Evolutionary conservation across 1,140 invertebrate genomes (phyloP).

Genomic region (Zophobas atratus): DNA sequence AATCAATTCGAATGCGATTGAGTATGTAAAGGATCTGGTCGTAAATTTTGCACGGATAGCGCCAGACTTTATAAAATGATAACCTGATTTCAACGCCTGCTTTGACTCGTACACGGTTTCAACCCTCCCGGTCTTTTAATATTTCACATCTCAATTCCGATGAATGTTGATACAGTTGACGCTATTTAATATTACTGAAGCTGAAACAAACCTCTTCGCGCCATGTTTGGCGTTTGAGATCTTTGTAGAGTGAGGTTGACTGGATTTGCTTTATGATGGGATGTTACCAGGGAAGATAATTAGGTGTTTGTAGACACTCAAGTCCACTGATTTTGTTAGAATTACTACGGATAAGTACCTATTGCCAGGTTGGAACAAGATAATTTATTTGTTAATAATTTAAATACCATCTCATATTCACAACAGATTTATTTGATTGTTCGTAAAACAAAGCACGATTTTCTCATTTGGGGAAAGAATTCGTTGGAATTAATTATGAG

Average conservation of each 20-base stretch:
- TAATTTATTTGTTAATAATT: too few species aligned
- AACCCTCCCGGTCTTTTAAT: constrained; percentile 26
- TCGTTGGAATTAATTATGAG: too few species aligned
- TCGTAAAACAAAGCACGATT: too few species aligned
- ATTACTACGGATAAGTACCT: too few species aligned
- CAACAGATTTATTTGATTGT: too few species aligned
- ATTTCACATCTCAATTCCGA: constrained; percentile 37
- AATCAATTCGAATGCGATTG: constrained; percentile 47
- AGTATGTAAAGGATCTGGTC: constrained; percentile 46
- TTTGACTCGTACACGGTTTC: constrained; percentile 25
- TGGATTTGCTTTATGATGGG: too few species aligned
- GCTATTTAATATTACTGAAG: constrained; percentile 21
- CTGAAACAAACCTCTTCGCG: constrained; percentile 1
- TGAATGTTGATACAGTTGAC: constrained; percentile 32
- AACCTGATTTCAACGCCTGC: constrained; percentile 39
- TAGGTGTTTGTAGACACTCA: too few species aligned
- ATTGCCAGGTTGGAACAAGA: too few species aligned
- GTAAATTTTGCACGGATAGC: constrained; percentile 39
- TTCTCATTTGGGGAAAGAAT: too few species aligned
- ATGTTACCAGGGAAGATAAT: too few species aligned
- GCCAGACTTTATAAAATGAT: constrained; percentile 43
- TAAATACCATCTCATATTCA: too few species aligned
- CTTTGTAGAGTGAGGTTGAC: neutral
- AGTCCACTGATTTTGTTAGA: too few species aligned
- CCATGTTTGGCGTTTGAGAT: neutral